Evolutionary conservation across 2,888 invertebrate genomes (phyloP), one percentile per base, ranked within the genome.

Genomic region (Phoenoteleia sp.): DNA sequence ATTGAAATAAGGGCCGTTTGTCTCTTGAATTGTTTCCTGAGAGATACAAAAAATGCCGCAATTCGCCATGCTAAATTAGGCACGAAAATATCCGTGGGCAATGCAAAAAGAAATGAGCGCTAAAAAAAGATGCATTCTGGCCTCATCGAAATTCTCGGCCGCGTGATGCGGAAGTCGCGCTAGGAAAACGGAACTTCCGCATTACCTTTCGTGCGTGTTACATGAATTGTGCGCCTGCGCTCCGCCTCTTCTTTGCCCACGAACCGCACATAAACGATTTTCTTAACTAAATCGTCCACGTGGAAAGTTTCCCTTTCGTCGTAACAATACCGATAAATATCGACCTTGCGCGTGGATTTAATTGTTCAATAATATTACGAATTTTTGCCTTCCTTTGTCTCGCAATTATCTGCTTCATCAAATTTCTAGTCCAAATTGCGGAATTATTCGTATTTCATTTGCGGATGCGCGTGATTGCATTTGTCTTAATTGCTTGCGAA

Each of bases 201-300:
- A 60, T 88, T 77, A 79, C 81, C 86, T 90, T 86, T 83, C 79
- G 85, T 87, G 84, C 87, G 71, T 80, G 84, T 88, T 85, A 75
- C 85, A 84, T 85, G 79, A 87, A 89, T 86, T 81, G 75, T 47
- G 58, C 77, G 74, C 64, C 21, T 42, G 81, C 66, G 64, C 69
- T 77, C 81, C 66, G 75, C 62, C 80, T 80, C 62, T 76, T 76
- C 83, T 69, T 77, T 56, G 66, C 64, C 76, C 67, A 64, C 62
- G 66, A 52, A 60, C 54, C 67, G 76, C 52, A 27, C 47, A 60
- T 62, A 80, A 83, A 45, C 49, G 47, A 58, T 83, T 83, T 85
- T 75, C 77, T 72, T 76, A 66, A 58, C 62, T 56, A 52, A 67
- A 58, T 56, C 52, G 66, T 69, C 58, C 71, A 56, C 79, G 54